Base-by-base conservation (phyloP, 2,888 invertebrate genomes). In the Dasypolia templi region DNA sequence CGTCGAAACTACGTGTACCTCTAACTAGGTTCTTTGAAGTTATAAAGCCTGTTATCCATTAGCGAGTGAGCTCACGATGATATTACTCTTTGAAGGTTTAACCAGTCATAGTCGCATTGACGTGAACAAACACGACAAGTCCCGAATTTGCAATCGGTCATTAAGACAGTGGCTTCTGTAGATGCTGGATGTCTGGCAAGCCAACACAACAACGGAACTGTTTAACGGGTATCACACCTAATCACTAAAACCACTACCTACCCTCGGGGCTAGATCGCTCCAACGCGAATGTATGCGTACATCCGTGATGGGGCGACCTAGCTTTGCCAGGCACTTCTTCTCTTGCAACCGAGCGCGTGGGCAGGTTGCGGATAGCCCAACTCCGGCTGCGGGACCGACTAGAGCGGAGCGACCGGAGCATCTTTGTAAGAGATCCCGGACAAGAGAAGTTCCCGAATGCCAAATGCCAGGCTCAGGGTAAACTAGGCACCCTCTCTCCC, bases 21-120 rank as follows among this genome's bases (percentile, higher is more conserved):
- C 32, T 49, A 64, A 59, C 59, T 39, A 51, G 59, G 22, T 35
- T 44, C 42, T 79, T 35, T 56, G 53, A 62, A 35, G 29, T 77
- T 58, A 66, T 72, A 49, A 82, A 77, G 35, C n/a, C 14, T 19
- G 51, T 42, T 64, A 68, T 55, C 14, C 29, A 79, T 46, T 61
- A 63, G 19, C 11, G 35, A 44, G n/a, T 39, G 51, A 75, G 32
- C 26, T 32, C 22, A 49, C 29, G 49, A 26, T 51, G 19, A 46
- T 61, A 44, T 81, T 44, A n/a, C 17, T 62, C 35, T 65, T 80
- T 64, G 14, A 61, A 26, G 59, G 49, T 49, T 32, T 35, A 42
- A n/a, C 14, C 26, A 46, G 35, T 51, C n/a, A 55, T 80, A 64
- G 11, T 58, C 29, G 39, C 42, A 62, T 29, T 42, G 42, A 64